A percentile compares a stretch with the other conserved stretches of the same genome.
phyloP scores from a whole-genome alignment of 1,140 invertebrate genomes.

The Laupala kohalensis region DNA sequence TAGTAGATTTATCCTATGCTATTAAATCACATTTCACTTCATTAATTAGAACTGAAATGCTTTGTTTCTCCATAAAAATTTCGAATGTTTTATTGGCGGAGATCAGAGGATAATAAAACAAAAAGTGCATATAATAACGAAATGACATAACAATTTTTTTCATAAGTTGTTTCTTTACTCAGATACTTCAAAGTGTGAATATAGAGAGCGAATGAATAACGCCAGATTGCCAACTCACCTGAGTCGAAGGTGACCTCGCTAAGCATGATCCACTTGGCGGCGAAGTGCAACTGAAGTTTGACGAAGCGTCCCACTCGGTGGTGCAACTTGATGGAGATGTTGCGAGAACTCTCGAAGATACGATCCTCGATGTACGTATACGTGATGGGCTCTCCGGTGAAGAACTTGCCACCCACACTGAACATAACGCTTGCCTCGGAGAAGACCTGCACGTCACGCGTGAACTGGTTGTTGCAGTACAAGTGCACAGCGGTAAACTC shows the following conservation, averaged over 20 bases:
- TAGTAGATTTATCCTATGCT: no score
- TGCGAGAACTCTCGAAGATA: slow-evolving; percentile 67
- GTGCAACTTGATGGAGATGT: slow-evolving; percentile 71
- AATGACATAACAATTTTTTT: no score
- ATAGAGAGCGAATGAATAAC: no score
- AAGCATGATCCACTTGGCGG: slow-evolving; percentile 76
- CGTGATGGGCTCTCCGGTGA: slow-evolving; percentile 56
- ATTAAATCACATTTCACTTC: no score
- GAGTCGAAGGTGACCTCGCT: slow-evolving; percentile 76
- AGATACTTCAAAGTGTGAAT: no score
- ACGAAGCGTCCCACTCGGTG: slow-evolving; percentile 71
- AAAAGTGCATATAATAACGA: no score
- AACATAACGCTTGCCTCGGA: slow-evolving; percentile 65
- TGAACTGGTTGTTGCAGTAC: slow-evolving; percentile 70
- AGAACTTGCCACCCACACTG: slow-evolving; percentile 66
- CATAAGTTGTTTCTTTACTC: no score
- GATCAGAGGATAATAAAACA: no score
- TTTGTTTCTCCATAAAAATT: no score
- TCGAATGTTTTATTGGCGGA: no score
- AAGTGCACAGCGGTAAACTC: slow-evolving; percentile 77
- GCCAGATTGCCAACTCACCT: slow-evolving; percentile 46
- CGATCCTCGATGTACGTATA: slow-evolving; percentile 65
- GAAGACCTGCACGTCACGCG: slow-evolving; percentile 69
- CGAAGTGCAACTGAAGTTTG: slow-evolving; percentile 66
- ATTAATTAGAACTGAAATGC: no score